phyloP scores from a whole-genome alignment of 2,113 vertebrate genomes.

The Jaculus jaculus region DNA sequence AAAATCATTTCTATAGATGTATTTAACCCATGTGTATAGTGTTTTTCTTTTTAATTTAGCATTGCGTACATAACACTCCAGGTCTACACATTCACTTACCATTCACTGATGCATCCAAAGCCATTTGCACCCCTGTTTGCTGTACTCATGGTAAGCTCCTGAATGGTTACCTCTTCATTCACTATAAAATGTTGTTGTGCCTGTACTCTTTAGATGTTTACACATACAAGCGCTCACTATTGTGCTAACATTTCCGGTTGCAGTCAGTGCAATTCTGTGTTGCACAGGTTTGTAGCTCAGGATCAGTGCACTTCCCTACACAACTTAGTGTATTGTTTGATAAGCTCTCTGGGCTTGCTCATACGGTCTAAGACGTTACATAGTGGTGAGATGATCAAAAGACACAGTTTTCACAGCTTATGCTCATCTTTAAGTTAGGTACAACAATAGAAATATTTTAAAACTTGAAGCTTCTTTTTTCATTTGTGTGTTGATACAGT shows the following conservation, averaged over 20 bases:
- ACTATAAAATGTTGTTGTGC: too few relatives aligned
- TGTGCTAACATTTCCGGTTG: background rate
- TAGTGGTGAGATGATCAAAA: background rate
- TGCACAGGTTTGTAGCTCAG: background rate
- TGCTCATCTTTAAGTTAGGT: background rate
- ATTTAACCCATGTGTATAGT: too few relatives aligned
- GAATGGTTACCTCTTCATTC: background rate
- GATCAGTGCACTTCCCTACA: background rate
- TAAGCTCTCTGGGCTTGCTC: background rate
- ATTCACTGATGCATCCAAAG: background rate
- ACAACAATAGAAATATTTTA: background rate
- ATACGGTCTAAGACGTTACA: background rate
- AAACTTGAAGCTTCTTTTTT: background rate
- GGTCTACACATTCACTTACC: background rate
- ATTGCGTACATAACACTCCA: background rate
- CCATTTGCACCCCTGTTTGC: background rate
- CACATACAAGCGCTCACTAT: background rate
- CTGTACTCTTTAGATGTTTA: background rate
- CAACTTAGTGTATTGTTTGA: background rate
- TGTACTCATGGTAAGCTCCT: background rate
- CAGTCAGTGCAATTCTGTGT: background rate
- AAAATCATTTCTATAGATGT: too few relatives aligned
- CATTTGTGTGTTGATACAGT: background rate
- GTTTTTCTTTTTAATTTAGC: background rate
- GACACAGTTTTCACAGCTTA: background rate